Conservation (phyloP, 2,888 invertebrate genomes). For the Lasioglossum calceatum region DNA sequence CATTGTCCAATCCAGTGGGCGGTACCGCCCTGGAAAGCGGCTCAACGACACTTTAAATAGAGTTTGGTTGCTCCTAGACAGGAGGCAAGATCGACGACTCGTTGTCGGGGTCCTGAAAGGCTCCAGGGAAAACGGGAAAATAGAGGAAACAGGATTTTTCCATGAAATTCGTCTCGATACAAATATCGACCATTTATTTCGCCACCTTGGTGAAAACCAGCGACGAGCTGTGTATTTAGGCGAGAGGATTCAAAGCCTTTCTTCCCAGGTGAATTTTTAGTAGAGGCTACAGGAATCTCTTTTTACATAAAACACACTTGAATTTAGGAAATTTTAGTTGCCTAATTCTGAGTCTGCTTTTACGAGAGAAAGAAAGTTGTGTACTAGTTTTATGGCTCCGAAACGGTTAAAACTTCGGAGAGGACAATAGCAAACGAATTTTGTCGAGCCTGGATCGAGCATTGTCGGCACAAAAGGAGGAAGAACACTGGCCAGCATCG, state of each 20-base stretch:
- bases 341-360: no score
- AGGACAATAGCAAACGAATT: neutral
- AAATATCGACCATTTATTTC: slow-evolving; percentile 64
- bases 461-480: slow-evolving; percentile 7
- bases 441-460: neutral
- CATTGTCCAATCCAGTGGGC: slow-evolving; percentile 77
- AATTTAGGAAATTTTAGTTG: neutral
- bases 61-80: slow-evolving; percentile 71
- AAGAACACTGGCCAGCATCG: slow-evolving; percentile 60
- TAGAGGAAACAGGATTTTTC: slow-evolving; percentile 66
- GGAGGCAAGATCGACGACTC: slow-evolving; percentile 67
- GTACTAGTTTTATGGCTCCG: neutral
- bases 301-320: neutral
- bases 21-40: slow-evolving; percentile 71
- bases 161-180: slow-evolving; percentile 74
- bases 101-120: slow-evolving; percentile 55
- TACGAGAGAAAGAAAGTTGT: neutral
- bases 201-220: neutral
- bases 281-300: neutral
- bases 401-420: neutral
- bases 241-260: slow-evolving; percentile 6
- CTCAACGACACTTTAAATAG: slow-evolving; percentile 77
- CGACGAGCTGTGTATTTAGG: neutral
- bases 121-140: slow-evolving; percentile 28
- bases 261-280: neutral